These are phyloP conservation scores for Pseudomyrmex concolor DNA, from an alignment of 1,140 invertebrate genomes.

Conservation along the genomic window DNA sequence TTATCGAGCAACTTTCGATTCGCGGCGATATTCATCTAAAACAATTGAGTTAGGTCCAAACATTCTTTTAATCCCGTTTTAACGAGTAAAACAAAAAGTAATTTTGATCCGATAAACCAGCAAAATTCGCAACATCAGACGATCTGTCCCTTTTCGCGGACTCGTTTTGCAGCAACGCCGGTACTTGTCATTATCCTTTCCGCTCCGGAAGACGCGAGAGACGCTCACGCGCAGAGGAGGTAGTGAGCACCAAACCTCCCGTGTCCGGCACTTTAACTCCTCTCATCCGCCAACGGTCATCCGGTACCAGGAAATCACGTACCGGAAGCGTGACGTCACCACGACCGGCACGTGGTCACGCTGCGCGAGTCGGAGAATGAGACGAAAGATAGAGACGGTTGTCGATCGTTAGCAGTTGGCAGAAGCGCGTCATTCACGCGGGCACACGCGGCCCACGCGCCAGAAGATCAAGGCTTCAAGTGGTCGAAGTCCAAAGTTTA, in stretches of 20 bases:
- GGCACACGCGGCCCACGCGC: conserved; percentile 49
- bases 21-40: neutral
- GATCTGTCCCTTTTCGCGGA: neutral
- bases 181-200: conserved; percentile 50
- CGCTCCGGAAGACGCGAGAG: conserved; percentile 55
- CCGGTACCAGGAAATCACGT: conserved; percentile 76
- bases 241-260: conserved; percentile 41
- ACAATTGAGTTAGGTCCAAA: conserved; percentile 21
- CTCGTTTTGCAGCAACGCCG: neutral
- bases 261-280: conserved; percentile 74
- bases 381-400: neutral
- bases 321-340: conserved; percentile 73
- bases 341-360: conserved; percentile 62
- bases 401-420: neutral
- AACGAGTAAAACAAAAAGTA: neutral
- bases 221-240: conserved; percentile 23
- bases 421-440: conserved; percentile 26
- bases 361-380: conserved; percentile 50
- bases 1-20: neutral
- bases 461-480: conserved; percentile 55
- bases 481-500: conserved; percentile 53
- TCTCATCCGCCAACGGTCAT: conserved; percentile 74
- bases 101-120: neutral
- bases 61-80: neutral
- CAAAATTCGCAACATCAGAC: neutral